phyloP scores from a whole-genome alignment of 2,888 invertebrate genomes.

The Trachelus troglodyta region DNA sequence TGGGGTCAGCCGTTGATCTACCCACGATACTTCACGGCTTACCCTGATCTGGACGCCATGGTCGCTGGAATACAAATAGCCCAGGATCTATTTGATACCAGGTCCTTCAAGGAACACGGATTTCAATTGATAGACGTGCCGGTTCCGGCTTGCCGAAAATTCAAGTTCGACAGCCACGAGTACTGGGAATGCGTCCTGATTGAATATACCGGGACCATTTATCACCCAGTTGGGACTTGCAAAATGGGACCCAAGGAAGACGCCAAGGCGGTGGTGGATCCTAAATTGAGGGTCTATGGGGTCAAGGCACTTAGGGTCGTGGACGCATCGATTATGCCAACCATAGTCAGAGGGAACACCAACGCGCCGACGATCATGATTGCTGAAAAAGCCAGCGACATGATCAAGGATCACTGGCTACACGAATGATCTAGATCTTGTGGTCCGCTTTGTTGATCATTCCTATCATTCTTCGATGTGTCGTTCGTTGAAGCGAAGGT shows the following conservation, averaged over 20 bases:
- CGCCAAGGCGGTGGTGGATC: slow-evolving; percentile 74
- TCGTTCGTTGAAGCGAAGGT: too few relatives aligned
- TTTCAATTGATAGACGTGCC: slow-evolving; percentile 70
- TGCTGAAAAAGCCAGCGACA: slow-evolving; percentile 68
- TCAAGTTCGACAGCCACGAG: slow-evolving; percentile 72
- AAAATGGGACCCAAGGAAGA: slow-evolving; percentile 78
- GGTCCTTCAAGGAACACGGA: slow-evolving; percentile 71
- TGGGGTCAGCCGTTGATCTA: slow-evolving; percentile 80
- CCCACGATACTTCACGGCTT: slow-evolving; percentile 75
- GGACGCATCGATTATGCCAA: slow-evolving; percentile 77
- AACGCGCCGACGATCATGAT: slow-evolving; percentile 71
- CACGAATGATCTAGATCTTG: slow-evolving; percentile 8
- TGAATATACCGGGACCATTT: slow-evolving; percentile 78
- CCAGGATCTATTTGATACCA: slow-evolving; percentile 71
- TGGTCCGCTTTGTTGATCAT: too few relatives aligned
- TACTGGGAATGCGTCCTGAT: slow-evolving; percentile 76
- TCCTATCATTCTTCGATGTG: too few relatives aligned
- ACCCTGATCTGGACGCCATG: slow-evolving; percentile 73
- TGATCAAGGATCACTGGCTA: slow-evolving; percentile 60
- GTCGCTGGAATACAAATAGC: slow-evolving; percentile 73
- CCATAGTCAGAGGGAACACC: slow-evolving; percentile 69
- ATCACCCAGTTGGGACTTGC: slow-evolving; percentile 77
- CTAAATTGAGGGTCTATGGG: slow-evolving; percentile 73
- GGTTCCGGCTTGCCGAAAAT: slow-evolving; percentile 71
- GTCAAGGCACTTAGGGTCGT: slow-evolving; percentile 74